phyloP scores from a whole-genome alignment of 2,888 invertebrate species.

The Sinodicranocentrus sp. region DNA sequence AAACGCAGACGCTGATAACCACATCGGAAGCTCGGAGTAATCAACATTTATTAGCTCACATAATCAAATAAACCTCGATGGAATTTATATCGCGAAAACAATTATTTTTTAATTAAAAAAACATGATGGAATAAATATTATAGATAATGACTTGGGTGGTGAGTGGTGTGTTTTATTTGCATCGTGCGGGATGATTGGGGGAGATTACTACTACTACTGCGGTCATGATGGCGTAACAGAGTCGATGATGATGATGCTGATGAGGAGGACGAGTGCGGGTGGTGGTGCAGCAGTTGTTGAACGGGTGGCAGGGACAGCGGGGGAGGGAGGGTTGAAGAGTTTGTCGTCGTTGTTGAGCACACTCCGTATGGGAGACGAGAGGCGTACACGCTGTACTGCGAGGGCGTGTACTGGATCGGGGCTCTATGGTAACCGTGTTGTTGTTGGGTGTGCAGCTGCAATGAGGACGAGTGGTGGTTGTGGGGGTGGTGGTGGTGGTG shows the following conservation, averaged over 20 bases:
- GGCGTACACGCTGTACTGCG: slow-evolving; percentile 15
- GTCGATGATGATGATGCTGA: background rate
- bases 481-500: slow-evolving; percentile 11
- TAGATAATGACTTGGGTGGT: slow-evolving; percentile 53
- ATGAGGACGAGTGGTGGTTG: background rate
- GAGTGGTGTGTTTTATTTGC: background rate
- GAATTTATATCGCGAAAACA: background rate
- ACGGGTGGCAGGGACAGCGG: background rate
- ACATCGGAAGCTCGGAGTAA: slow-evolving; percentile 56
- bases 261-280: background rate
- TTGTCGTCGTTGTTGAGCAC: slow-evolving; percentile 16
- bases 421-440: background rate
- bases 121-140: slow-evolving; percentile 13
- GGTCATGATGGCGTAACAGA: no score
- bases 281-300: slow-evolving; percentile 2
- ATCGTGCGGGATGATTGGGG: background rate
- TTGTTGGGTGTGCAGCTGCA: background rate
- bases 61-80: slow-evolving; percentile 26
- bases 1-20: slow-evolving; percentile 67
- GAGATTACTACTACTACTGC: no score
- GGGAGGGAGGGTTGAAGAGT: background rate
- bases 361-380: background rate
- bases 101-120: slow-evolving; percentile 4
- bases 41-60: slow-evolving; percentile 35
- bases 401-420: background rate